Conservation (phyloP, 2,113 vertebrate genomes). For the Saccopteryx bilineata region DNA sequence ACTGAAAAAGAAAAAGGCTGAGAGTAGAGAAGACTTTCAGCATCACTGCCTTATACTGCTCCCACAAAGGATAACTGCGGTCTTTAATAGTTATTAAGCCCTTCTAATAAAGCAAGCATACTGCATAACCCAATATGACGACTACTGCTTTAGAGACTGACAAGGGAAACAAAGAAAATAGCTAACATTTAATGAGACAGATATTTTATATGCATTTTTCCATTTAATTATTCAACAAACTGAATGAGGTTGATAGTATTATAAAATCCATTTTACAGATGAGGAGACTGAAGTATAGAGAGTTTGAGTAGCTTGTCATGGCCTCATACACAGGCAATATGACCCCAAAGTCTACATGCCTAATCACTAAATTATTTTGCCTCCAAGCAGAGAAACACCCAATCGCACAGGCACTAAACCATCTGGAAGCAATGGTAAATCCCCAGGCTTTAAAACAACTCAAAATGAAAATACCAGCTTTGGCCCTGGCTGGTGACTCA, state of each 20-base stretch:
- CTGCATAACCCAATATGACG: not conserved
- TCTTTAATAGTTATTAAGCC: not conserved
- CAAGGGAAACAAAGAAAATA: not conserved
- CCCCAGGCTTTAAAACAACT: slow-evolving; percentile 22
- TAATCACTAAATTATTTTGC: not conserved
- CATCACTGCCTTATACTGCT: not conserved
- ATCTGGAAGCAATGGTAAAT: not conserved
- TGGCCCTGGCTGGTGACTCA: too few relatives aligned
- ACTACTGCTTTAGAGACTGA: not conserved
- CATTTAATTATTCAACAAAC: not conserved
- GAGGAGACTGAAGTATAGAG: slow-evolving; percentile 25
- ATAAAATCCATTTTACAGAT: slow-evolving; percentile 55
- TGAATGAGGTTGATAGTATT: not conserved
- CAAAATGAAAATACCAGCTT: not conserved
- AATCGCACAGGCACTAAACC: not conserved
- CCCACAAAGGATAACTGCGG: not conserved
- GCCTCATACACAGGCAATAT: not conserved
- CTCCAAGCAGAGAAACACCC: not conserved
- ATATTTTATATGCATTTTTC: not conserved
- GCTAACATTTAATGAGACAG: not conserved
- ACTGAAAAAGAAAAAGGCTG: too few relatives aligned
- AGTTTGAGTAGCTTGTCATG: not conserved
- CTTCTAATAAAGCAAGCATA: not conserved
- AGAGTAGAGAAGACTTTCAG: not conserved
- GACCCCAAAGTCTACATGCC: not conserved